Evolutionary conservation across 2,113 vertebrate genomes (phyloP), one percentile per base, ranked within the genome.

Genomic region (Paradisaea rubra): DNA sequence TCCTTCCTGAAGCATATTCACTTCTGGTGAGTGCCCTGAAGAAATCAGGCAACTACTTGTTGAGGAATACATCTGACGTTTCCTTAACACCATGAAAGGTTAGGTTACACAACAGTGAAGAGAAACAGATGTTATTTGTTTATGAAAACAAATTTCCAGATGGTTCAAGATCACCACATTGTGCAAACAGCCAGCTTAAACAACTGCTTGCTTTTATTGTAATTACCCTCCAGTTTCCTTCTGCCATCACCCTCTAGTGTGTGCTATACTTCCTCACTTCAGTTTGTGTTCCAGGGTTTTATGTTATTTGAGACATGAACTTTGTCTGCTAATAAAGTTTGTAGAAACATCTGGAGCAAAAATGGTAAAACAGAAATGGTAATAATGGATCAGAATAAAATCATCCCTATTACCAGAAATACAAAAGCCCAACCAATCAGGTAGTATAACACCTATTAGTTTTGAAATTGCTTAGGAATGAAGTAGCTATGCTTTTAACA

Each of bases 131-230:
- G 70, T 39, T 73, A 88, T 78, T 93, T 93, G 53, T 94, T 94
- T 93, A 91, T 88, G 81, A 81, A 93, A 95, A 73, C 28, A 90
- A 86, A 88, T 56, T 94, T 94, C 76, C 76, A 92, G 72, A 86
- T 84, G 69, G 56, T 73, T 93, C 72, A 78, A 74, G 64, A 91
- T 85, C 66, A 82, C 61, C 31, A 89, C 70, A 47, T n/a, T 86
- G 42, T 71, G 47, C 85, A 94, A 91, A 79, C 22, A 89, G 23
- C 6, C 23, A 94, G 13, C 50, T 81, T 59, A 90, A 93, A 66
- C 10, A 14, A 77, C 79, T 61, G 27, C 42, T 83, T 25, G 27
- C 19, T 77, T 76, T 77, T 88, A 63, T 41, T 77, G 59, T 66
- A 59, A 76, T 80, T 86, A 66, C 33, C 23, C 50, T 73, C 53